Evolutionary conservation across 2,888 invertebrate species (phyloP).

Genomic region (Dicranocentrus wangi): DNA sequence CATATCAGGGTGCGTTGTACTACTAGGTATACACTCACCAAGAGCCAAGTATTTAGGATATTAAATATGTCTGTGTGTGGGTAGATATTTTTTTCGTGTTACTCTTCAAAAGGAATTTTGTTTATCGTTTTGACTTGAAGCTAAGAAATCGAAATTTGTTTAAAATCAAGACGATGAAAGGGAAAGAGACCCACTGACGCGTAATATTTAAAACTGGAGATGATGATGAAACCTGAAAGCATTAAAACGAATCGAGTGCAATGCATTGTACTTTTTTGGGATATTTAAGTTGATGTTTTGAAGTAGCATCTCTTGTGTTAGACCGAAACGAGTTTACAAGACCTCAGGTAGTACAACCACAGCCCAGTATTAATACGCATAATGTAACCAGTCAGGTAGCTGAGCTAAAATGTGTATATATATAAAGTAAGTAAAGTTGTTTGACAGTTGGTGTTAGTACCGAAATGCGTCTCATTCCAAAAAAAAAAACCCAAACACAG

Average conservation of each 20-base stretch:
- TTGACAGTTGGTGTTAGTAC: slow-evolving; percentile 26
- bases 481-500: neutral
- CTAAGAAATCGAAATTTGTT: neutral
- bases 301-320: slow-evolving; percentile 3
- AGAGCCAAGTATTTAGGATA: neutral
- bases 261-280: slow-evolving; percentile 5
- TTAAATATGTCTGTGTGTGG: neutral
- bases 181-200: neutral
- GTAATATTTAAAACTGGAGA: slow-evolving; percentile 1
- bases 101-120: neutral
- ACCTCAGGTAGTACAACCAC: slow-evolving; percentile 38
- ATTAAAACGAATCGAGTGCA: slow-evolving; percentile 6
- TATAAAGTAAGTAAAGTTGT: too few relatives aligned
- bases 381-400: too few relatives aligned
- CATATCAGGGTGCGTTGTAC: neutral
- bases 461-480: neutral
- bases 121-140: too few relatives aligned
- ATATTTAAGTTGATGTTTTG: neutral
- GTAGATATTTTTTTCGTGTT: neutral
- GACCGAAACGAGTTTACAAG: slow-evolving; percentile 44
- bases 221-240: neutral
- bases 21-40: neutral
- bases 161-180: neutral
- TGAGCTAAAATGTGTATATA: too few relatives aligned
- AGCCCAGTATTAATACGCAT: neutral